Evolutionary conservation across 2,113 vertebrate genomes (phyloP).

Genomic region (Gobiocypris rarus): DNA sequence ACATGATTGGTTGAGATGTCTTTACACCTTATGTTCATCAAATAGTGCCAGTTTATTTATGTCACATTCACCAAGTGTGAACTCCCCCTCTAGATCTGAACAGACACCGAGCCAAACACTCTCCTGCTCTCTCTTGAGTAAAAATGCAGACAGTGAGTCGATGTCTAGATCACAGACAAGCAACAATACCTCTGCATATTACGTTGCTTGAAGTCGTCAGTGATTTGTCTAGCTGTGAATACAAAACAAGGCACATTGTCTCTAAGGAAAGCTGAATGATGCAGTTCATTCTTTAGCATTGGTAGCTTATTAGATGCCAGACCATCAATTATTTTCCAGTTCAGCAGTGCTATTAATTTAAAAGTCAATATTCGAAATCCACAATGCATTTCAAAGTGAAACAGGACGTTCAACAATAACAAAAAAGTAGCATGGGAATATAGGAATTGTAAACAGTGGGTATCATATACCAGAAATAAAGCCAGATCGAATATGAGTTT

Average conservation of each 20-base stretch:
- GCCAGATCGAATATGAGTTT: neutral
- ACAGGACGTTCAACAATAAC: neutral
- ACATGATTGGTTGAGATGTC: slow-evolving; percentile 52
- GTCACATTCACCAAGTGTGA: slow-evolving; percentile 52
- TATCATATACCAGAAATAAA: neutral
- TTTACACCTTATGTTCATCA: slow-evolving; percentile 56
- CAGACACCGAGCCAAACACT: slow-evolving; percentile 51
- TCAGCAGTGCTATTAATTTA: neutral
- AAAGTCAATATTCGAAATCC: neutral
- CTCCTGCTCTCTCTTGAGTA: slow-evolving; percentile 40
- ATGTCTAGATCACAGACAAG: slow-evolving; percentile 59
- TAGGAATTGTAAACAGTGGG: neutral
- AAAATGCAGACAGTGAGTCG: slow-evolving; percentile 65
- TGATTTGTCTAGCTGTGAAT: slow-evolving; percentile 65
- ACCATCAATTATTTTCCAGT: neutral
- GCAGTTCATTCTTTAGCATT: neutral
- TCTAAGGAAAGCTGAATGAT: neutral
- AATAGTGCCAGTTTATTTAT: slow-evolving; percentile 58
- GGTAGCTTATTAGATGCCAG: neutral
- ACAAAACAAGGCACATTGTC: slow-evolving; percentile 50
- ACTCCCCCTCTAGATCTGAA: slow-evolving; percentile 59
- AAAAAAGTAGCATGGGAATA: neutral
- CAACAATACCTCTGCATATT: slow-evolving; percentile 62
- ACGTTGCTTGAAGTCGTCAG: slow-evolving; percentile 59
- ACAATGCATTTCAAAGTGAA: neutral